A percentile compares a stretch with the other conserved stretches of the same genome.
Conservation (phyloP, 2,888 invertebrate species). For the Blastobasis lacticolella region DNA sequence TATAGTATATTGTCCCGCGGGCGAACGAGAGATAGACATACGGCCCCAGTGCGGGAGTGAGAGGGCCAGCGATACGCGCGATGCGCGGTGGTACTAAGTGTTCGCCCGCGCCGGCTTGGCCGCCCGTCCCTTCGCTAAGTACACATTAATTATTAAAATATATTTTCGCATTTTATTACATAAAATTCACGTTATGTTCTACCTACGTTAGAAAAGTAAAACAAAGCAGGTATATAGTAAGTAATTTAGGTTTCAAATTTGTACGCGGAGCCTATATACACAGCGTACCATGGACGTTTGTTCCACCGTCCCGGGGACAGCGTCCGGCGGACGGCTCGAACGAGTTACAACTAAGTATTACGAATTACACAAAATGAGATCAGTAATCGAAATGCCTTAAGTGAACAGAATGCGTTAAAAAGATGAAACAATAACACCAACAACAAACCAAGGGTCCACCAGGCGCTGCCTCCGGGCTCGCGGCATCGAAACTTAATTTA, state of each 20-base stretch:
- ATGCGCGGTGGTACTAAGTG: slow-evolving; percentile 15
- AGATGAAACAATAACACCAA: slow-evolving; percentile 12
- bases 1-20: slow-evolving; percentile 63
- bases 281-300: slow-evolving; percentile 73
- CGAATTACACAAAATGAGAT: slow-evolving; percentile 44
- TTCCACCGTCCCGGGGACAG: slow-evolving; percentile 48
- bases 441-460: slow-evolving; percentile 20
- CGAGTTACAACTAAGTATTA: slow-evolving; percentile 32
- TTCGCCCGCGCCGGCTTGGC: slow-evolving; percentile 70
- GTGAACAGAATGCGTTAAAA: slow-evolving; percentile 17
- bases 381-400: slow-evolving; percentile 30
- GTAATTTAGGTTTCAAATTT: slow-evolving; percentile 64
- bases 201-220: slow-evolving; percentile 70
- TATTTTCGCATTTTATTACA: slow-evolving; percentile 74
- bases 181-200: slow-evolving; percentile 74
- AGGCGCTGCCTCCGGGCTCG: slow-evolving; percentile 40
- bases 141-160: slow-evolving; percentile 74
- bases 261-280: slow-evolving; percentile 72
- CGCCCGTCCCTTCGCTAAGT: slow-evolving; percentile 68
- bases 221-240: slow-evolving; percentile 65
- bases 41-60: slow-evolving; percentile 5
- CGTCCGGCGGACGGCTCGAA: slow-evolving; percentile 23
- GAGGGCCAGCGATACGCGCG: background rate
- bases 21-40: slow-evolving; percentile 37
- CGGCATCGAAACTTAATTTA: slow-evolving; percentile 64